A percentile compares a stretch with the other conserved stretches of the same genome.
These are phyloP conservation scores for Nasonia vitripennis DNA, from an alignment of 1,140 invertebrate species.

Conservation along the genomic window DNA sequence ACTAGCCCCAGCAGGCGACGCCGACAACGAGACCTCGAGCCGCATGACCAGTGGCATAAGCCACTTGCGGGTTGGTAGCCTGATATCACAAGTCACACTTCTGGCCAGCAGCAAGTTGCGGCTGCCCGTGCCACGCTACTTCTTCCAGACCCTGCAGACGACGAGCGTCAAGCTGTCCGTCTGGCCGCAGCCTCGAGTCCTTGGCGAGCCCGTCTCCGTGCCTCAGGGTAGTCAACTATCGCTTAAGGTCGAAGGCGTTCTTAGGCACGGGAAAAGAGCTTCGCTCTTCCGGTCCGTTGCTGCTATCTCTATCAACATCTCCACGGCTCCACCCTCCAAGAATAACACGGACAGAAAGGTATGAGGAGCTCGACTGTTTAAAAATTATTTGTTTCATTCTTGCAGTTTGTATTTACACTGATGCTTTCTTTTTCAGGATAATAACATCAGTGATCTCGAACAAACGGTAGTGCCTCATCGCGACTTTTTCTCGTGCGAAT, in stretches of 20 bases:
- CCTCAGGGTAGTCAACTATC: constrained; percentile 86
- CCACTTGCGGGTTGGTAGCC: constrained; percentile 71
- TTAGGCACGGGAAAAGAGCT: constrained; percentile 82
- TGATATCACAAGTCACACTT: constrained; percentile 75
- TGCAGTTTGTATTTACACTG: background rate
- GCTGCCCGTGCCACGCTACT: constrained; percentile 87
- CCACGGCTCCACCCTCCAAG: constrained; percentile 78
- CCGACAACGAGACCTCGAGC: constrained; percentile 62
- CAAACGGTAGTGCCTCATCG: constrained; percentile 84
- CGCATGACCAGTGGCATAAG: constrained; percentile 69
- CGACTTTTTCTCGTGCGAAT: constrained; percentile 88
- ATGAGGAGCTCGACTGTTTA: constrained; percentile 12
- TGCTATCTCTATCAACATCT: constrained; percentile 83
- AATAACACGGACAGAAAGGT: constrained; percentile 73
- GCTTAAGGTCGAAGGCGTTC: constrained; percentile 91
- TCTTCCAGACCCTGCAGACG: constrained; percentile 91
- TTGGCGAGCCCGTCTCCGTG: constrained; percentile 85
- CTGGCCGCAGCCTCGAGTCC: constrained; percentile 86
- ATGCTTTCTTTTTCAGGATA: constrained; percentile 58
- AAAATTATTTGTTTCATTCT: background rate
- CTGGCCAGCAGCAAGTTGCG: constrained; percentile 78
- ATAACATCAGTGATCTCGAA: constrained; percentile 76
- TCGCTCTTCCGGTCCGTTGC: constrained; percentile 83
- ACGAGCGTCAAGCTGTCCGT: constrained; percentile 89
- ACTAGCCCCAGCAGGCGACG: constrained; percentile 70